Conservation (phyloP, 2,888 invertebrate genomes). For the Mallateleia sp. region DNA sequence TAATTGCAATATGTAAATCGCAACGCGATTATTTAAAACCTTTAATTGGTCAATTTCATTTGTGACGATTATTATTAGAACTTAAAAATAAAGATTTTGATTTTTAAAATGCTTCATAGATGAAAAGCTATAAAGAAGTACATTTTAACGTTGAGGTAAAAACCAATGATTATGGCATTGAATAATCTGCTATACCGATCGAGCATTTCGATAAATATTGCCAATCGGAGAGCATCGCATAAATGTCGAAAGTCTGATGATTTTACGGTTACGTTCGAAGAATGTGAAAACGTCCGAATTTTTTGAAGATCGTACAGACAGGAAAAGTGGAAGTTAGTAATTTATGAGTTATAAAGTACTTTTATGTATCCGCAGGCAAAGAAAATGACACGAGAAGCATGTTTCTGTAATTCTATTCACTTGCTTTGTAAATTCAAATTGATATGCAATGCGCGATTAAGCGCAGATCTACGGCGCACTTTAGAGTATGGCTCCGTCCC, state of each 20-base stretch:
- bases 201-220: constrained; percentile 24
- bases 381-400: neutral
- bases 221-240: neutral
- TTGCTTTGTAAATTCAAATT: constrained; percentile 47
- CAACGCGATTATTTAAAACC: no score
- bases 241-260: constrained; percentile 37
- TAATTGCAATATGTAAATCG: no score
- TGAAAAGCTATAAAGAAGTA: no score
- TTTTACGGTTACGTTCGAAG: constrained; percentile 53
- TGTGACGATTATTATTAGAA: no score
- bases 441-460: constrained; percentile 31
- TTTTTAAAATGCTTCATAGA: no score
- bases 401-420: constrained; percentile 9
- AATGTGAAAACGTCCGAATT: constrained; percentile 48
- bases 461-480: constrained; percentile 10
- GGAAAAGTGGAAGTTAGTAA: constrained; percentile 50
- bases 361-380: constrained; percentile 4
- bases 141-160: no score
- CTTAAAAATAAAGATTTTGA: no score
- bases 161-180: constrained; percentile 3
- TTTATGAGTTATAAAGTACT: constrained; percentile 52
- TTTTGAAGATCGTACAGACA: constrained; percentile 37
- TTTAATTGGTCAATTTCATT: no score
- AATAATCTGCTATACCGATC: constrained; percentile 30
- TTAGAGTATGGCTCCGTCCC: constrained; percentile 17